phyloP scores from a whole-genome alignment of 2,113 vertebrate genomes.

The Pelobates fuscus region DNA sequence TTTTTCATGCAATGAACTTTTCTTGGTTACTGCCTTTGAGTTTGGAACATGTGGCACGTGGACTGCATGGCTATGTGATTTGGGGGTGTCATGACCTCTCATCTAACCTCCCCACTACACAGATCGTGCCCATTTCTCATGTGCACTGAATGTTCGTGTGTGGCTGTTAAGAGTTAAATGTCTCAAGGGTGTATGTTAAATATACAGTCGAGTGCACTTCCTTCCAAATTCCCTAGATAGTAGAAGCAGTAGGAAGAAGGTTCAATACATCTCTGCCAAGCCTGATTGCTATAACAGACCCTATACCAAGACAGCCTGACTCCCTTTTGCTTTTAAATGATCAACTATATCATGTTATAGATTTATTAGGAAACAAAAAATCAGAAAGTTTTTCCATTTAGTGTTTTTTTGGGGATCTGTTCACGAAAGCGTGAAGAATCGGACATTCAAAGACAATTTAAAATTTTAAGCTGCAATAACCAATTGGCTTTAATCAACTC shows the following conservation, averaged over 20 bases:
- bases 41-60: background rate
- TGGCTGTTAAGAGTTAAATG: constrained; percentile 20
- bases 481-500: no score
- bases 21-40: background rate
- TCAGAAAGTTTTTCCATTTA: no score
- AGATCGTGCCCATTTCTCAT: constrained; percentile 1
- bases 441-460: no score
- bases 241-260: constrained; percentile 19
- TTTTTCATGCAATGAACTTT: background rate
- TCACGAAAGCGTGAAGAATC: no score
- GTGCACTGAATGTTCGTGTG: constrained; percentile 16
- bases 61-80: background rate
- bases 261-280: constrained; percentile 49
- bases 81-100: constrained; percentile 27
- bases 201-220: background rate
- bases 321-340: constrained; percentile 58
- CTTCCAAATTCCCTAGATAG: constrained; percentile 31
- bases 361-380: constrained; percentile 5
- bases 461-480: no score
- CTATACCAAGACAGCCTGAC: constrained; percentile 54
- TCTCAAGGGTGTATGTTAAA: background rate
- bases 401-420: no score
- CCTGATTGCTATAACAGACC: constrained; percentile 38
- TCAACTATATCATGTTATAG: constrained; percentile 8
- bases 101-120: constrained; percentile 16